Base-by-base conservation (phyloP, 2,797 vertebrate species). In the Enteromius treurensis region DNA sequence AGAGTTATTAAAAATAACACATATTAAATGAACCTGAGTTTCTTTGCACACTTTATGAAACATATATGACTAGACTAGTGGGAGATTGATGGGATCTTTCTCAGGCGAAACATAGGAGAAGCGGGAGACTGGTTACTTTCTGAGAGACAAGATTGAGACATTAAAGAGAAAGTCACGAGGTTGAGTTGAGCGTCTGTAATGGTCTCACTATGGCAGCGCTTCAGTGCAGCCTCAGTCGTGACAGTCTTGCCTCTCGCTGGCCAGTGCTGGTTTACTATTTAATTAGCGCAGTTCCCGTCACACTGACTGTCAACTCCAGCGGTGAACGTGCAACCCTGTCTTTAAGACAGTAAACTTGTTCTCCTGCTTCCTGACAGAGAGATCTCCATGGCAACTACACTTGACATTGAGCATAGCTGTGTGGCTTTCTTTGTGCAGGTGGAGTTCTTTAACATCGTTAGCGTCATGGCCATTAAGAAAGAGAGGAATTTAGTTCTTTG, bases 201-300 rank as follows among this genome's bases (percentile, higher is more conserved):
- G 65, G 40, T 70, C 23, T 34, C 74, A 23, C 40, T 64, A 62
- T 47, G 76, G 58, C 40, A 78, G 75, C 0, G 15, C 14, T 64
- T 79, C 23, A 62, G 58, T 62, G 55, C 55, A 62, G 55, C 51
- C 11, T 15, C 29, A 26, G 80, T 49, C 80, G 5, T 82, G 80
- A 75, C 80, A 77, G 74, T 55, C 65, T 77, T 42, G 65, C 81
- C 51, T 77, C 51, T 45, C 51, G 6, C 60, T 76, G 73, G 60
- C 71, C 60, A 23, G n/a, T 76, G 64, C 74, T 77, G 65, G 69
- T 83, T 83, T 83, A 83, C 81, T 77, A 77, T 83, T 83, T 83
- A 83, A 83, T 83, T 83, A 83, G 21, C 19, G 4, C 78, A 49
- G 78, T 23, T 75, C 49, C 77, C 40, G 70, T 80, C 77, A 65